Base-by-base conservation (phyloP, 2,113 vertebrate species). In the Gopherus flavomarginatus region DNA sequence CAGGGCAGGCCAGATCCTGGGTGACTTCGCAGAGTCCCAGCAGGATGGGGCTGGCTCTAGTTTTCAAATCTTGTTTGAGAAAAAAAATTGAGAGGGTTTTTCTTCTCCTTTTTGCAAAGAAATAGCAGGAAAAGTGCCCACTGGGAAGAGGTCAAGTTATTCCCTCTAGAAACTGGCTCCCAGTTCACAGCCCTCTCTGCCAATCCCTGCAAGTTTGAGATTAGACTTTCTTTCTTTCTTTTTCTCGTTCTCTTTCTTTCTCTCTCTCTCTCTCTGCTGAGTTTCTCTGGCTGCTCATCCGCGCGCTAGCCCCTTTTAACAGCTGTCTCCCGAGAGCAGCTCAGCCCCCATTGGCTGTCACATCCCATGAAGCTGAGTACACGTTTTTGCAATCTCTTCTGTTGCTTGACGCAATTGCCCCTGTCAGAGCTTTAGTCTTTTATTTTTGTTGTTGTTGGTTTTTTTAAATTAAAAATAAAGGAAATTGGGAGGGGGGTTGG, bases 171-270 rank as follows among this genome's bases (percentile, higher is more conserved):
- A 92, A 93, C 91, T 89, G 81, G 69, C 94, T 94, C 86, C 88
- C 78, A 59, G 49, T 80, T 88, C 86, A 72, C 84, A 82, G 56
- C 79, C 53, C 47, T 83, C 59, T 65, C 87, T 38, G 83, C 80
- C 84, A 38, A 83, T 94, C 85, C 72, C 82, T 92, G 81, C 96
- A 86, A 84, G 94, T 96, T 97, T 97, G 95, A 97, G 97, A 96
- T 95, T 31, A 85, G 77, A 31, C 21, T 57, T 79, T 93, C 57
- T 86, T n/a, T 79, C 38, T 87, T 27, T 80, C 69, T 53, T 16
- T 42, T 84, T 65, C 72, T 93, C 78, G 59, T 94, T 90, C 89
- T 92, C 49, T 81, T 86, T 52, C 31, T 94, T 56, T 44, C 44
- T 44, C 47, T 94, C 84, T 84, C 72, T 81, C 11, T 56, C 84